Evolutionary conservation across 2,888 invertebrate species (phyloP).

Genomic region (Arge pagana): DNA sequence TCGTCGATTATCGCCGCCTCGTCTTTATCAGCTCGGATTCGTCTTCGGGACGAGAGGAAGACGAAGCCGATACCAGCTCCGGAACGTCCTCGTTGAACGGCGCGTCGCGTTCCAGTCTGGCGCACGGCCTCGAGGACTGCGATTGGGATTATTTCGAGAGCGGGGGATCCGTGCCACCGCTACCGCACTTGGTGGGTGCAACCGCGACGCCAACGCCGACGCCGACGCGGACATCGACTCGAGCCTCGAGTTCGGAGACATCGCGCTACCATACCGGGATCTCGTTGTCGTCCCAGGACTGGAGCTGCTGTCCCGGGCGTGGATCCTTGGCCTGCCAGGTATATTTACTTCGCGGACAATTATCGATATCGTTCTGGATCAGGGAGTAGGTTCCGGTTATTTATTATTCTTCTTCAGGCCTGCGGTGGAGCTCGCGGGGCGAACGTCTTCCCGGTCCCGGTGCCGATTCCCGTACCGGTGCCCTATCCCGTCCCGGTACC

Average conservation of each 20-base stretch:
- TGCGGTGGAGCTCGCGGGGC: slow-evolving; percentile 57
- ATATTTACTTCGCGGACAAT: slow-evolving; percentile 19
- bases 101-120: slow-evolving; percentile 65
- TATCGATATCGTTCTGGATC: slow-evolving; percentile 20
- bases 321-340: slow-evolving; percentile 50
- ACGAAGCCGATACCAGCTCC: slow-evolving; percentile 76
- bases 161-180: slow-evolving; percentile 55
- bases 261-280: slow-evolving; percentile 4
- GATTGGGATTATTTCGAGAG: slow-evolving; percentile 92
- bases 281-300: slow-evolving; percentile 37
- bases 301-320: slow-evolving; percentile 55
- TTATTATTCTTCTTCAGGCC: slow-evolving; percentile 38
- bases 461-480: slow-evolving; percentile 79
- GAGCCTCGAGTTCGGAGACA: slow-evolving; percentile 39
- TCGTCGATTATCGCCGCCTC: slow-evolving; percentile 68
- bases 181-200: slow-evolving; percentile 41
- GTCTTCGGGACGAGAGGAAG: slow-evolving; percentile 80
- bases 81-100: slow-evolving; percentile 66
- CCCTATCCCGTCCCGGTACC: slow-evolving; percentile 83
- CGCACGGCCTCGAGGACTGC: slow-evolving; percentile 76
- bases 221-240: slow-evolving; percentile 60
- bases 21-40: slow-evolving; percentile 87
- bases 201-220: slow-evolving; percentile 38
- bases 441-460: slow-evolving; percentile 59
- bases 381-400: slow-evolving; percentile 22